A percentile compares a stretch with the other conserved stretches of the same genome.
These are phyloP conservation scores for Pangasius macronema DNA, from an alignment of 2,797 vertebrate genomes.

Conservation along the genomic window DNA sequence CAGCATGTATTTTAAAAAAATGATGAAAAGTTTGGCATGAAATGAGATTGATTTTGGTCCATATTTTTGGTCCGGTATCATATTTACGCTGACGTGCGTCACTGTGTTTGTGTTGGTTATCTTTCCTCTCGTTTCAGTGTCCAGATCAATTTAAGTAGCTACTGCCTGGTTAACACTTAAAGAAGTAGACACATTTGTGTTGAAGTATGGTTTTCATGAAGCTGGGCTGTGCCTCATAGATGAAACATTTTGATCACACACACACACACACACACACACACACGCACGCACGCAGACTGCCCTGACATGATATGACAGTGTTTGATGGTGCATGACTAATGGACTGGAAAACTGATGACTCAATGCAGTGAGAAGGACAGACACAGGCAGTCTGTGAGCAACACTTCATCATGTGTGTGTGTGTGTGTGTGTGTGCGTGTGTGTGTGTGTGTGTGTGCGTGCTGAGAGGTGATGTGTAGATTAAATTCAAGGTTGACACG, in stretches of 20 bases:
- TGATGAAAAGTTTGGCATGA: conserved; percentile 55
- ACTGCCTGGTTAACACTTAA: conserved; percentile 1
- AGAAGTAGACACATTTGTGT: conserved; percentile 2
- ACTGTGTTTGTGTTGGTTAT: conserved; percentile 7
- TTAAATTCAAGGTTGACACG: conserved; percentile 26
- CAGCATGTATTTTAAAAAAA: conserved; percentile 27
- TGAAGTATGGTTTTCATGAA: conserved; percentile 28
- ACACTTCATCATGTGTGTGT: conserved; percentile 42
- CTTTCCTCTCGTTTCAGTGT: conserved; percentile 36
- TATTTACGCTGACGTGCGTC: conserved; percentile 12
- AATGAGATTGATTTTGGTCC: conserved; percentile 43
- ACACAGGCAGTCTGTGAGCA: conserved; percentile 35
- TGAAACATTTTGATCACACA: background rate
- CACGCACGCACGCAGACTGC: conserved; percentile 27
- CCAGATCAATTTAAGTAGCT: conserved; percentile 36
- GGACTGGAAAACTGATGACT: conserved; percentile 58
- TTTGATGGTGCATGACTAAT: conserved; percentile 57
- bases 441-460: background rate
- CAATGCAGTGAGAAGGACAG: conserved; percentile 53
- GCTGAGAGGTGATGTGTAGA: conserved; percentile 21
- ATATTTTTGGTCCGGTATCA: conserved; percentile 23
- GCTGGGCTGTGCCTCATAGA: background rate
- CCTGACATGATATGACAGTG: conserved; percentile 55
- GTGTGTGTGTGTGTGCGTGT: conserved; percentile 8
- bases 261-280: conserved; percentile 11